Evolutionary conservation across 1,140 invertebrate genomes (phyloP).

Genomic region (Chrysomallon squamiferum): DNA sequence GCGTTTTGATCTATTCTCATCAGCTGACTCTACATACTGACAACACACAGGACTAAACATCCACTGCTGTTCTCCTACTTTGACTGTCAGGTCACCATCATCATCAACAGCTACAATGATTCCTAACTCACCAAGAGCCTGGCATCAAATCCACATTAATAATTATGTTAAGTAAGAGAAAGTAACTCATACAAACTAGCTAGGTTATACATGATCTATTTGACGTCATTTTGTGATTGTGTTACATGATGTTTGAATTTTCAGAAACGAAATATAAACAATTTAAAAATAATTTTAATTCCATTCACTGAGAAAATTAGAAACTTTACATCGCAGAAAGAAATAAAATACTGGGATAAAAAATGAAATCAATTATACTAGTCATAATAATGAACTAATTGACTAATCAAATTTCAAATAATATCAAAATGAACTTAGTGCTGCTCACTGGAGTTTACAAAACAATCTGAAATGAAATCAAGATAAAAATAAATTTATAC

Average conservation of each 20-base stretch:
- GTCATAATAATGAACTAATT: not conserved
- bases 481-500: conserved; percentile 15
- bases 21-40: too few relatives aligned
- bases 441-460: conserved; percentile 8
- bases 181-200: not conserved
- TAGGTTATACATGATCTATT: not conserved
- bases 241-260: too few relatives aligned
- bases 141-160: not conserved
- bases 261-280: not conserved
- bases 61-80: conserved; percentile 33
- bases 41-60: conserved; percentile 43
- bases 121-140: conserved; percentile 38
- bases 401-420: not conserved
- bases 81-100: conserved; percentile 44
- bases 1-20: too few relatives aligned
- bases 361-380: not conserved
- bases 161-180: not conserved
- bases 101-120: conserved; percentile 33
- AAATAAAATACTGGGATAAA: not conserved
- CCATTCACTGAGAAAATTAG: not conserved
- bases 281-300: not conserved
- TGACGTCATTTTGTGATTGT: not conserved
- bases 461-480: not conserved
- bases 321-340: not conserved
- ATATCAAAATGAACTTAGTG: not conserved